Percentiles rank a stretch among this genome's conserved stretches.
These are phyloP conservation scores for Dreissena rostriformis DNA, from an alignment of 1,140 invertebrate species.

Conservation along the genomic window DNA sequence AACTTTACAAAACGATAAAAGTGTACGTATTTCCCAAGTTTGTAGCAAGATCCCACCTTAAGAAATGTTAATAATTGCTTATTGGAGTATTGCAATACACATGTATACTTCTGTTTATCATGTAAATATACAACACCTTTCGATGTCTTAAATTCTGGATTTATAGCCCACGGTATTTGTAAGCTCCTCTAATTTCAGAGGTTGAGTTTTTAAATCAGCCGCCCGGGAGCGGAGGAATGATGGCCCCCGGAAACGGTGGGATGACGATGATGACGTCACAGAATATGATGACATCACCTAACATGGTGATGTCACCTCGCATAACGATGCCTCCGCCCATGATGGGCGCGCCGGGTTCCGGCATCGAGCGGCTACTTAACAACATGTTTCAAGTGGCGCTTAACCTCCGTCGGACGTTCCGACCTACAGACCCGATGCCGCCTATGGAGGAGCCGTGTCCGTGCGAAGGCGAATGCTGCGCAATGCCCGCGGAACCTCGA, in stretches of 20 bases:
- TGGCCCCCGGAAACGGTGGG: too few relatives aligned
- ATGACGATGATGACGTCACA: background rate
- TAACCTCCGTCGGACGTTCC: slow-evolving; percentile 2
- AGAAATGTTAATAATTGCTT: background rate
- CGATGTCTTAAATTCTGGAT: background rate
- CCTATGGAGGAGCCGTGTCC: slow-evolving; percentile 50
- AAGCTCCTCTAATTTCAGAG: slow-evolving; percentile 12
- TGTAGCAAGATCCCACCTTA: background rate
- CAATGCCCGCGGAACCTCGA: slow-evolving; percentile 13
- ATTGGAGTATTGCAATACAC: background rate
- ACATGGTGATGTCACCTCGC: too few relatives aligned
- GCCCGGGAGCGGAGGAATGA: too few relatives aligned
- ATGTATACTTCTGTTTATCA: too few relatives aligned
- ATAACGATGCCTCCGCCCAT: background rate
- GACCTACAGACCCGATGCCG: slow-evolving; percentile 2
- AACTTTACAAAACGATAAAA: background rate
- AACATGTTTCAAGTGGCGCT: slow-evolving; percentile 32
- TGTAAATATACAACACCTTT: background rate
- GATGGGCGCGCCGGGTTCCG: slow-evolving; percentile 2
- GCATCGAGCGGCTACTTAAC: slow-evolving; percentile 5
- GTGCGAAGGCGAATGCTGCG: slow-evolving; percentile 38
- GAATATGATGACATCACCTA: background rate
- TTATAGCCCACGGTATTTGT: background rate
- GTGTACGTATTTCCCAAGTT: background rate
- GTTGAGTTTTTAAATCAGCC: slow-evolving; percentile 28